Conservation (phyloP, 2,797 vertebrate species). For the Antennarius maculatus region DNA sequence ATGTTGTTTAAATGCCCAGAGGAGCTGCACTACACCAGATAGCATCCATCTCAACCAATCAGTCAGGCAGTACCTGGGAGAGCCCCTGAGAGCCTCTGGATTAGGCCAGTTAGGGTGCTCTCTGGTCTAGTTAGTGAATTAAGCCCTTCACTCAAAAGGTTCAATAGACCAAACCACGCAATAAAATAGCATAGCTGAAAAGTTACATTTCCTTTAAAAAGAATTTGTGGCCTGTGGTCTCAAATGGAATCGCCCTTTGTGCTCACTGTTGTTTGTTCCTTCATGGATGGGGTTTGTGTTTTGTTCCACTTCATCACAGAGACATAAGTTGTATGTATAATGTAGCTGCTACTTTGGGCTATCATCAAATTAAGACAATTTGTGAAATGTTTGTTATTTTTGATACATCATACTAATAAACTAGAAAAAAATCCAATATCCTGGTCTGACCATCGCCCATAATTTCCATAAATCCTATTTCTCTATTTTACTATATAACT, state of each 20-base stretch:
- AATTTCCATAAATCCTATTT: conserved; percentile 30
- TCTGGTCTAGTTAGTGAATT: conserved; percentile 73
- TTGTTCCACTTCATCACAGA: conserved; percentile 50
- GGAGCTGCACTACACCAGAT: conserved; percentile 70
- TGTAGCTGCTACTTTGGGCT: conserved; percentile 7
- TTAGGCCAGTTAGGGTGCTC: conserved; percentile 74
- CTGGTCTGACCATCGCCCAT: conserved; percentile 21
- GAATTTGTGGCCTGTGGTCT: conserved; percentile 63
- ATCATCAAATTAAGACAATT: conserved; percentile 26
- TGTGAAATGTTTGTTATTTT: conserved; percentile 36
- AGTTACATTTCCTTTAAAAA: conserved; percentile 51
- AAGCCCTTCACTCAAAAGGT: conserved; percentile 62
- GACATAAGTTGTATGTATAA: conserved; percentile 41
- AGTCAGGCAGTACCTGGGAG: conserved; percentile 71
- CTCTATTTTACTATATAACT: conserved; percentile 25
- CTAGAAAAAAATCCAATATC: conserved; percentile 5
- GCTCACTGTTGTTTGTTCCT: conserved; percentile 35
- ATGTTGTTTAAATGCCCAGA: conserved; percentile 75
- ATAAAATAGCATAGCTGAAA: conserved; percentile 52
- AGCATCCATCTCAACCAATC: conserved; percentile 80
- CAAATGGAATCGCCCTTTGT: conserved; percentile 40
- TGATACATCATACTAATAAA: conserved; percentile 29
- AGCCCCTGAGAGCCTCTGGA: conserved; percentile 64
- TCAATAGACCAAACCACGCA: conserved; percentile 48
- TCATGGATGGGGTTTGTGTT: conserved; percentile 47